Percentiles rank a stretch among this genome's conserved stretches.
Conservation (phyloP, 2,888 invertebrate species). For the Corbicula japonica region DNA sequence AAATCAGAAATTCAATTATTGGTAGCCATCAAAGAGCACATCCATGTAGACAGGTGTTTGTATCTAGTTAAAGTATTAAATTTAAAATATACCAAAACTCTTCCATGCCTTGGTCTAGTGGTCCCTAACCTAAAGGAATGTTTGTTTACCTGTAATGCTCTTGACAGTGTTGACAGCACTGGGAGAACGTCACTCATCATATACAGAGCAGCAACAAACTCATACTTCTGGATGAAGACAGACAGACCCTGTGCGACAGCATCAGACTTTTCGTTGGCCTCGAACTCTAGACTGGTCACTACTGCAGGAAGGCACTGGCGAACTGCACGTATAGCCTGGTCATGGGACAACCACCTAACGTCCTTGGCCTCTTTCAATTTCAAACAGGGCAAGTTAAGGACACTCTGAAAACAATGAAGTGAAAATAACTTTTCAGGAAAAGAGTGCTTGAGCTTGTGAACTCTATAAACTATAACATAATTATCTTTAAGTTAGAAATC, state of each 20-base stretch:
- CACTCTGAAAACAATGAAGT: too few relatives aligned
- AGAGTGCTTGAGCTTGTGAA: too few relatives aligned
- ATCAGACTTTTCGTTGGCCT: constrained; percentile 46
- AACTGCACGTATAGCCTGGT: constrained; percentile 32
- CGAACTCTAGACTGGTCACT: constrained; percentile 45
- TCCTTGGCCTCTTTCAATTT: constrained; percentile 44
- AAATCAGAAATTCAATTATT: neutral
- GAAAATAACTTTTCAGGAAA: too few relatives aligned
- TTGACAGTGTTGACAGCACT: constrained; percentile 37
- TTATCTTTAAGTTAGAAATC: too few relatives aligned
- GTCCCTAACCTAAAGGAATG: too few relatives aligned
- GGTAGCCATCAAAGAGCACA: neutral
- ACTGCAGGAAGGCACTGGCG: constrained; percentile 41
- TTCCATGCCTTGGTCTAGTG: too few relatives aligned
- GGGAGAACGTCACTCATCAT: constrained; percentile 56
- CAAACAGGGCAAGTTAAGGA: too few relatives aligned
- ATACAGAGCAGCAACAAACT: constrained; percentile 41
- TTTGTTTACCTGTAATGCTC: constrained; percentile 50
- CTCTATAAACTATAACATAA: too few relatives aligned
- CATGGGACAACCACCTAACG: constrained; percentile 57
- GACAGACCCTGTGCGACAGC: constrained; percentile 44
- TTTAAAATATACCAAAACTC: neutral
- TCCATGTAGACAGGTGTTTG: neutral
- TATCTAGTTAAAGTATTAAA: neutral
- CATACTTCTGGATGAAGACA: constrained; percentile 38